These are phyloP conservation scores for Marisa cornuarietis DNA, from an alignment of 1,140 invertebrate species.

Conservation along the genomic window DNA sequence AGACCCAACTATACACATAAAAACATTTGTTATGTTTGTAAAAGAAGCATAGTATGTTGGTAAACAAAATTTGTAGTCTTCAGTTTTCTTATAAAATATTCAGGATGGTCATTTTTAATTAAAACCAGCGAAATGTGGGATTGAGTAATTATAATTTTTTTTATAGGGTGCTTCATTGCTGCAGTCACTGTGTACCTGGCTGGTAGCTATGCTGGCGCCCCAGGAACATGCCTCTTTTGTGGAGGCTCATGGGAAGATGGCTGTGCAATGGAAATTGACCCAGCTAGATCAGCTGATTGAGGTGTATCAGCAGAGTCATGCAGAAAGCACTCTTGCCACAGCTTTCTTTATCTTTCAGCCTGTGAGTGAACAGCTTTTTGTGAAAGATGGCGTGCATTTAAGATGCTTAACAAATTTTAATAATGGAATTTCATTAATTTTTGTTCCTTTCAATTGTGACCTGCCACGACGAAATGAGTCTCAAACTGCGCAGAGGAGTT, in stretches of 20 bases:
- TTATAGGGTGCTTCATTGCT: constrained; percentile 46
- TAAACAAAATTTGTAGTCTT: background rate
- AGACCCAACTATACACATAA: too few species aligned
- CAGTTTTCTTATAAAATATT: background rate
- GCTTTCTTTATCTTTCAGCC: constrained; percentile 58
- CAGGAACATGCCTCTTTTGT: constrained; percentile 43
- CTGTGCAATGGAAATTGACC: constrained; percentile 46
- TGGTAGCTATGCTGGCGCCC: constrained; percentile 50
- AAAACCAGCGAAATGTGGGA: too few species aligned
- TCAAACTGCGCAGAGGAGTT: too few species aligned
- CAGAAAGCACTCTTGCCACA: constrained; percentile 48
- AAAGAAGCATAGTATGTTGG: too few species aligned
- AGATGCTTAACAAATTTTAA: background rate
- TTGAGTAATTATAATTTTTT: background rate
- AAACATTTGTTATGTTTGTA: too few species aligned
- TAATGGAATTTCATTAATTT: too few species aligned
- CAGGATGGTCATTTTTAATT: too few species aligned
- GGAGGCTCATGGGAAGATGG: constrained; percentile 45
- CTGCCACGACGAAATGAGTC: too few species aligned
- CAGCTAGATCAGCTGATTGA: constrained; percentile 49
- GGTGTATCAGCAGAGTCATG: constrained; percentile 41
- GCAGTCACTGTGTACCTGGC: constrained; percentile 55
- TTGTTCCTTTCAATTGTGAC: too few species aligned
- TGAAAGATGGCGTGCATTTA: background rate
- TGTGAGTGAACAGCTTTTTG: constrained; percentile 29